Conservation (phyloP, 2,888 invertebrate genomes). For the Morpho helenor region DNA sequence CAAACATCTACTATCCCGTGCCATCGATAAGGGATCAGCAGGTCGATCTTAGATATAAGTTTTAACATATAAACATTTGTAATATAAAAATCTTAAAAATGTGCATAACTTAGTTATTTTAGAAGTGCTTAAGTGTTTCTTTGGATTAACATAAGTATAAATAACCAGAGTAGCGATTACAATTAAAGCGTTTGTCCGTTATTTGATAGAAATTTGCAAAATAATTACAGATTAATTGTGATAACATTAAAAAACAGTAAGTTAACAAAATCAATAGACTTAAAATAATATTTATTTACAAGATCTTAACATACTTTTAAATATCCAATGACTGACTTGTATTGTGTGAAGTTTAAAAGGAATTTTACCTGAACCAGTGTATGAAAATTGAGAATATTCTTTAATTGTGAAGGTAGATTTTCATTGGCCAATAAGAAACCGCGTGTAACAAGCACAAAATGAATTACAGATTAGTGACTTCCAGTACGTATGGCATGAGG, state of each 20-base stretch:
- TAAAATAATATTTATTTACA: conserved; percentile 23
- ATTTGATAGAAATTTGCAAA: conserved; percentile 4
- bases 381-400: not conserved
- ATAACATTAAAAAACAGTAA: not conserved
- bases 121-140: not conserved
- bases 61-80: conserved; percentile 24
- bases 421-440: no score
- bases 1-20: conserved; percentile 55
- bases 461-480: no score
- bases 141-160: conserved; percentile 5
- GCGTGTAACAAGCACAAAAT: no score
- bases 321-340: conserved; percentile 18
- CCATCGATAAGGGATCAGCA: conserved; percentile 51
- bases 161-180: conserved; percentile 11
- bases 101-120: not conserved
- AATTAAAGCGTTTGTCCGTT: conserved; percentile 17
- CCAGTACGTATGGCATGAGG: no score
- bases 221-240: no score
- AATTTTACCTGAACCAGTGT: not conserved
- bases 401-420: not conserved
- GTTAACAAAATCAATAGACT: conserved; percentile 13
- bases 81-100: conserved; percentile 5
- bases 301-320: conserved; percentile 14
- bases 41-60: conserved; percentile 45
- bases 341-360: conserved; percentile 2